Evolutionary conservation across 2,888 invertebrate genomes (phyloP).

Genomic region (Sisyra terminalis): DNA sequence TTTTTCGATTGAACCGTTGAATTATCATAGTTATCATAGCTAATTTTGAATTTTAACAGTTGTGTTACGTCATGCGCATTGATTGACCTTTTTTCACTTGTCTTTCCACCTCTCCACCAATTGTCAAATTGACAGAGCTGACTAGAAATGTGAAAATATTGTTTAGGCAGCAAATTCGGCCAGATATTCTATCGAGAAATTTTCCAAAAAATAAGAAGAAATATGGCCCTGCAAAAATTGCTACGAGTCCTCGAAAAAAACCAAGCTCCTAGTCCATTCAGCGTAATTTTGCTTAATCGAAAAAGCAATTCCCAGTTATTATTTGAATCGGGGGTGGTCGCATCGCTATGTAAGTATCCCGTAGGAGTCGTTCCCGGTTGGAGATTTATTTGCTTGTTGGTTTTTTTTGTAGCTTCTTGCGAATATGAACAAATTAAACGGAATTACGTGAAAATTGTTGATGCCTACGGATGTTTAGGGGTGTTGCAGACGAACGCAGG

Average conservation of each 20-base stretch:
- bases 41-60: no score
- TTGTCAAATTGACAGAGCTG: no score
- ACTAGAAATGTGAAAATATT: no score
- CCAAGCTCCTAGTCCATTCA: slow-evolving; percentile 72
- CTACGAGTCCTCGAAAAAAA: slow-evolving; percentile 83
- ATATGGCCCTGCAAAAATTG: slow-evolving; percentile 89
- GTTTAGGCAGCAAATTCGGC: no score
- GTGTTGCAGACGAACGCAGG: slow-evolving; percentile 78
- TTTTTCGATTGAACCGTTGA: no score
- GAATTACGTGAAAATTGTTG: slow-evolving; percentile 78
- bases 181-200: no score
- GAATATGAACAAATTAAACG: slow-evolving; percentile 83
- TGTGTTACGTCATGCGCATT: no score
- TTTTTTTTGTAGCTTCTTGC: slow-evolving; percentile 39
- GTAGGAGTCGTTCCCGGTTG: slow-evolving; percentile 1
- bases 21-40: no score
- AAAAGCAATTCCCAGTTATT: slow-evolving; percentile 73
- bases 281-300: slow-evolving; percentile 77
- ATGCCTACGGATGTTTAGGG: slow-evolving; percentile 93
- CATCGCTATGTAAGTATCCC: slow-evolving; percentile 59
- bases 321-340: slow-evolving; percentile 86
- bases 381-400: not conserved
- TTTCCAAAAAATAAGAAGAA: slow-evolving; percentile 9
- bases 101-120: no score
- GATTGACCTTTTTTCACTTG: no score